Evolutionary conservation across 2,113 vertebrate species (phyloP).

Genomic region (Albula glossodonta): DNA sequence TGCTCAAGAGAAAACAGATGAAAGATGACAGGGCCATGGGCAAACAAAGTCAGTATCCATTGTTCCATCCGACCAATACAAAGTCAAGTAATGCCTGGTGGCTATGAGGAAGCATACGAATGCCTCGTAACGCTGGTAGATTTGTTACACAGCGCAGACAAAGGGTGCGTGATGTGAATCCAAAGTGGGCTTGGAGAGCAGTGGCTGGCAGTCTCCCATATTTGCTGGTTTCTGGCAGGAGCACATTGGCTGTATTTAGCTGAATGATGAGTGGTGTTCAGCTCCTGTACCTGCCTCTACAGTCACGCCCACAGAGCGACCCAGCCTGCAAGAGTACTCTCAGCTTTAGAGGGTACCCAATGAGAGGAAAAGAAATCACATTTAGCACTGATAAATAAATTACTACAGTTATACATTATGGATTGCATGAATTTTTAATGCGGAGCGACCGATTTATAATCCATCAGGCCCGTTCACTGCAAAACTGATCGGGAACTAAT

Average conservation of each 20-base stretch:
- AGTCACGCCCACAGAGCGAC: neutral
- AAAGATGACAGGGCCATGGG: constrained; percentile 35
- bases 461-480: constrained; percentile 59
- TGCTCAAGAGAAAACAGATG: constrained; percentile 10
- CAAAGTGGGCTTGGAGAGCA: neutral
- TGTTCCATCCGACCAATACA: constrained; percentile 34
- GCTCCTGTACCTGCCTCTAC: neutral
- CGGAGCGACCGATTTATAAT: constrained; percentile 78
- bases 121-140: constrained; percentile 21
- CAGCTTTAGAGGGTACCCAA: constrained; percentile 9
- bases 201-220: constrained; percentile 2
- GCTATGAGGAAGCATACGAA: constrained; percentile 22
- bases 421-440: constrained; percentile 83
- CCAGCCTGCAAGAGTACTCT: neutral
- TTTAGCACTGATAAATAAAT: constrained; percentile 43
- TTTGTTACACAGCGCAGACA: constrained; percentile 20
- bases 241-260: neutral
- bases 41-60: constrained; percentile 36
- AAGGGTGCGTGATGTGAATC: neutral
- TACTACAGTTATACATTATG: constrained; percentile 45
- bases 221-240: neutral
- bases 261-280: constrained; percentile 3
- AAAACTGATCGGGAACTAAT: constrained; percentile 69
- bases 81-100: constrained; percentile 32
- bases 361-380: constrained; percentile 24